Base-by-base conservation (phyloP, 2,888 invertebrate genomes). In the Eupithecia insigniata region DNA sequence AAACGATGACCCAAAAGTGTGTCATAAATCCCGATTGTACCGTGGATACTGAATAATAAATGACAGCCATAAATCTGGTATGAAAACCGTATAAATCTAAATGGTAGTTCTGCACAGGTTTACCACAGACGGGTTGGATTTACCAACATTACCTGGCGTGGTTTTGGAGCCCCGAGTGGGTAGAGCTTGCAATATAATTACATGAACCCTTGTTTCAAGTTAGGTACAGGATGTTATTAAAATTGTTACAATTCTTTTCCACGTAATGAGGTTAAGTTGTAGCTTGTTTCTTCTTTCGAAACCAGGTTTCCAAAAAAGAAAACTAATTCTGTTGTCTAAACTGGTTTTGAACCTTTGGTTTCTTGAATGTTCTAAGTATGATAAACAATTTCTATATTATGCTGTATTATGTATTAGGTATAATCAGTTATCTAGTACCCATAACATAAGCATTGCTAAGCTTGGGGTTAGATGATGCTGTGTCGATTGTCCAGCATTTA, bases 1-100 rank as follows among this genome's bases (percentile, higher is more conserved):
- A 87, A 90, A 88, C 84, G 84, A 87, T 86, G 86, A 73, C 81
- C 87, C 84, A 88, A 90, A 90, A 91, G 92, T 90, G 86, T 88
- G 89, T 88, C 87, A 91, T 92, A 93, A 92, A 93, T 92, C 87
- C 73, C 87, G 91, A 91, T 91, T 90, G 86, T 89, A 85, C 87
- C 86, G 81, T 85, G 87, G 91, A 92, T 92, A 92, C 85, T 91
- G 92, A 91, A 93, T 93, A 92, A 93, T 92, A 92, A 92, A 93
- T 91, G 91, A 88, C 82, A 85, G 83, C 86, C 90, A 85, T 93
- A 93, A 93, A 93, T 93, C 90, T 89, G 84, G 89, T 91, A 92
- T 92, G 92, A 93, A 91, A 92, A 91, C 87, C 85, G 87, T 84
- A 91, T 93, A 93, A 92, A 92, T 92, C 91, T 90, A 88, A 89